A percentile compares a stretch with the other conserved stretches of the same genome.
Evolutionary conservation across 2,888 invertebrate species (phyloP).

Genomic region (Ashinkailepas kermadecensis): DNA sequence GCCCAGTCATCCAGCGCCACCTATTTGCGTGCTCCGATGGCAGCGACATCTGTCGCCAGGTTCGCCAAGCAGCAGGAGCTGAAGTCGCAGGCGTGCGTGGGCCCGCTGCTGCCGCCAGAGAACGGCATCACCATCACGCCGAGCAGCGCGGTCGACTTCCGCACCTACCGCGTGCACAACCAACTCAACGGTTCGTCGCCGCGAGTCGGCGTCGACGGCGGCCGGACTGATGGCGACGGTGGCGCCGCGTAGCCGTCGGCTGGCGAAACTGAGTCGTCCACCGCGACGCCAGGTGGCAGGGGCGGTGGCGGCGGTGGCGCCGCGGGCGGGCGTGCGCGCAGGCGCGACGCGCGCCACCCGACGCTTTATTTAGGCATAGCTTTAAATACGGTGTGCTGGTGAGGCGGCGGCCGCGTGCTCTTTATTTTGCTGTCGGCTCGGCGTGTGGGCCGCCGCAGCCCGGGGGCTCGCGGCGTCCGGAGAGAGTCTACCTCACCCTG

Average conservation of each 20-base stretch:
- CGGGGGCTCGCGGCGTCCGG: not conserved
- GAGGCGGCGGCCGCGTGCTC: not conserved
- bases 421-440: not conserved
- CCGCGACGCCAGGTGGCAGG: not conserved
- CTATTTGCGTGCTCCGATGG: no score
- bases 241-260: not conserved
- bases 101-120: not conserved
- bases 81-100: not conserved
- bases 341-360: not conserved
- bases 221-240: not conserved
- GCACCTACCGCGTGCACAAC: not conserved
- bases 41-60: not conserved
- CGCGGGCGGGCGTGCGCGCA: not conserved
- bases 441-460: not conserved
- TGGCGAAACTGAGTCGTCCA: not conserved
- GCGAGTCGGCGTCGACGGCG: not conserved
- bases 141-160: not conserved
- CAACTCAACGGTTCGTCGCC: slow-evolving; percentile 3
- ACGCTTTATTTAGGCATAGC: not conserved
- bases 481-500: not conserved
- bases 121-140: slow-evolving; percentile 16
- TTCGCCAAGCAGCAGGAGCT: slow-evolving; percentile 22
- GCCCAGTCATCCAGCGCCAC: no score
- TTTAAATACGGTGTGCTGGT: not conserved
- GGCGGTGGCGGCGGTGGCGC: not conserved